Percentiles rank a stretch among this genome's conserved stretches.
Evolutionary conservation across 2,797 vertebrate genomes (phyloP).

Genomic region (Hoplostethus mediterraneus): DNA sequence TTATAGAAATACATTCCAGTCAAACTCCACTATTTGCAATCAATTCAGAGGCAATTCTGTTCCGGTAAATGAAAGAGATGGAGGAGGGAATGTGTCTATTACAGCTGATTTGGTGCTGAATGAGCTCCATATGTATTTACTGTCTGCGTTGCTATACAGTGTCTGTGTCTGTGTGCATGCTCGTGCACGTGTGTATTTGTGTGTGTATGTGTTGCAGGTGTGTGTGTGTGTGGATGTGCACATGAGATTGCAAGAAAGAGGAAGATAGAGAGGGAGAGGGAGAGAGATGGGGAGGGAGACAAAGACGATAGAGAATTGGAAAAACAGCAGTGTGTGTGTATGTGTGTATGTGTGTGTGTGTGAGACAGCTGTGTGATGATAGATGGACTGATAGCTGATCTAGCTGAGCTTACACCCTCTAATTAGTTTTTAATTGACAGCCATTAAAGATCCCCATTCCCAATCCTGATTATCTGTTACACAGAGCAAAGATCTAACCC

Average conservation of each 20-base stretch:
- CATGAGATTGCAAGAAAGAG: conserved; percentile 21
- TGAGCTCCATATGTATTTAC: conserved; percentile 73
- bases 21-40: conserved; percentile 73
- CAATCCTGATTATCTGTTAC: conserved; percentile 79
- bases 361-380: conserved; percentile 72
- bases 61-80: conserved; percentile 68
- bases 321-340: neutral
- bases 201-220: conserved; percentile 7
- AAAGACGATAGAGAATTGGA: neutral
- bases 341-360: conserved; percentile 5
- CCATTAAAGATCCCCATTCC: conserved; percentile 83
- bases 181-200: conserved; percentile 15
- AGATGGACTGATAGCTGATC: conserved; percentile 81
- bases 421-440: conserved; percentile 87
- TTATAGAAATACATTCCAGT: conserved; percentile 67
- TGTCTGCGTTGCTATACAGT: conserved; percentile 36
- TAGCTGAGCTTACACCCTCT: conserved; percentile 78
- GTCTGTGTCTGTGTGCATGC: neutral
- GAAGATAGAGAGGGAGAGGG: neutral
- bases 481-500: conserved; percentile 61
- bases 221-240: conserved; percentile 2
- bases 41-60: conserved; percentile 72
- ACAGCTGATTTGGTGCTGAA: conserved; percentile 69
- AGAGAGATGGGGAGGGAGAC: conserved; percentile 17
- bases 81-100: conserved; percentile 69